Percentiles rank a stretch among this genome's conserved stretches.
These are phyloP conservation scores for Loxodonta africana DNA, from an alignment of 2,113 vertebrate genomes.

Conservation along the genomic window DNA sequence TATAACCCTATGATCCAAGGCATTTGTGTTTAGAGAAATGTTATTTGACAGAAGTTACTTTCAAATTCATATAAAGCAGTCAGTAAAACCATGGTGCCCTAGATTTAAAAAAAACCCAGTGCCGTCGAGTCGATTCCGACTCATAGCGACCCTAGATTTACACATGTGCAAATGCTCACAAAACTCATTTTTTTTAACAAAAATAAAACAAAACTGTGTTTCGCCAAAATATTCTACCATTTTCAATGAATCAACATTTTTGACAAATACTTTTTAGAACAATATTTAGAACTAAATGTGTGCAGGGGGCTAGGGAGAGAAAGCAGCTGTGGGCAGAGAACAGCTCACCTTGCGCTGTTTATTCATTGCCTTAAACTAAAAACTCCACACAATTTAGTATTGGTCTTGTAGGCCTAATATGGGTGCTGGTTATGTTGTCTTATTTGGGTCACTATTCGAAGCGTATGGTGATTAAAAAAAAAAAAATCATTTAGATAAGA, in stretches of 20 bases:
- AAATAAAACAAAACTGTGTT: neutral
- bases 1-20: neutral
- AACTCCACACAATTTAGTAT: neutral
- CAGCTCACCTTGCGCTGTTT: conserved; percentile 40
- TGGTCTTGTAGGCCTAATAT: neutral
- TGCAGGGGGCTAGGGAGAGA: neutral
- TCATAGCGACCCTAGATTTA: too few relatives aligned
- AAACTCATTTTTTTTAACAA: neutral
- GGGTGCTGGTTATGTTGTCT: neutral
- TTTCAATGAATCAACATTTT: neutral
- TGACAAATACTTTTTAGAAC: neutral
- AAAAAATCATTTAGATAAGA: conserved; percentile 49
- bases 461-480: neutral
- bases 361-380: conserved; percentile 38
- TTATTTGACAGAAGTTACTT: neutral
- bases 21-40: conserved; percentile 27
- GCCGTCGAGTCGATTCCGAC: too few relatives aligned
- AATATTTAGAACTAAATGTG: neutral
- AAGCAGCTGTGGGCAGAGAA: neutral
- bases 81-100: conserved; percentile 1
- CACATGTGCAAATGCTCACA: neutral
- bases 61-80: neutral
- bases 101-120: neutral
- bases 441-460: conserved; percentile 25
- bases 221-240: conserved; percentile 18